Conservation (phyloP, 92 coral and sea anemone species). For the Porites lobata region DNA sequence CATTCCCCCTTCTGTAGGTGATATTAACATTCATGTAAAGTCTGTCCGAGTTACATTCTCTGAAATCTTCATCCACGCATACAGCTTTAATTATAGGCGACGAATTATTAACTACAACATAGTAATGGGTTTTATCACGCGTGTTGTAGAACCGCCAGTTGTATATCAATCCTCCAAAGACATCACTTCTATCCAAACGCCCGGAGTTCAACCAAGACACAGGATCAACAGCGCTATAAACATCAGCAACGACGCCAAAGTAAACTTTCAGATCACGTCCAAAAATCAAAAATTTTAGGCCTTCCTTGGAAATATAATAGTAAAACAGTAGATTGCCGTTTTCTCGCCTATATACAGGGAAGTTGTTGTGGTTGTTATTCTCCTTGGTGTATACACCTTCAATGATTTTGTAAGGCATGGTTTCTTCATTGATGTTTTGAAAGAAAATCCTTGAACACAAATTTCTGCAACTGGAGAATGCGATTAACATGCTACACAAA, state of each 20-base stretch:
- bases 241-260: constrained; percentile 56
- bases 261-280: not conserved
- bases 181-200: constrained; percentile 46
- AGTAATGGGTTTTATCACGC: not conserved
- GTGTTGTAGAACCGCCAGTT: not conserved
- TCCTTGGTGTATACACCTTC: constrained; percentile 74
- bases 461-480: constrained; percentile 30
- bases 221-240: constrained; percentile 28
- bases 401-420: constrained; percentile 54
- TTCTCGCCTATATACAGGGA: constrained; percentile 73
- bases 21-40: constrained; percentile 19
- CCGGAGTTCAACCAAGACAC: constrained; percentile 63
- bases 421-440: constrained; percentile 64
- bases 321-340: constrained; percentile 56
- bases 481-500: not conserved
- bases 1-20: constrained; percentile 13
- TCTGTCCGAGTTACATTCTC: not conserved
- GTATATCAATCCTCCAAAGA: constrained; percentile 63
- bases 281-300: not conserved
- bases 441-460: constrained; percentile 81
- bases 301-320: not conserved
- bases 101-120: not conserved
- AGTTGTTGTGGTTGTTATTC: constrained; percentile 41
- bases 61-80: not conserved
- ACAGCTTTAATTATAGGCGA: not conserved